Evolutionary conservation across 23 tunicate species (phyloP), one percentile per base, ranked within the genome.

Genomic region (Oikopleura vanhoeffeni): DNA sequence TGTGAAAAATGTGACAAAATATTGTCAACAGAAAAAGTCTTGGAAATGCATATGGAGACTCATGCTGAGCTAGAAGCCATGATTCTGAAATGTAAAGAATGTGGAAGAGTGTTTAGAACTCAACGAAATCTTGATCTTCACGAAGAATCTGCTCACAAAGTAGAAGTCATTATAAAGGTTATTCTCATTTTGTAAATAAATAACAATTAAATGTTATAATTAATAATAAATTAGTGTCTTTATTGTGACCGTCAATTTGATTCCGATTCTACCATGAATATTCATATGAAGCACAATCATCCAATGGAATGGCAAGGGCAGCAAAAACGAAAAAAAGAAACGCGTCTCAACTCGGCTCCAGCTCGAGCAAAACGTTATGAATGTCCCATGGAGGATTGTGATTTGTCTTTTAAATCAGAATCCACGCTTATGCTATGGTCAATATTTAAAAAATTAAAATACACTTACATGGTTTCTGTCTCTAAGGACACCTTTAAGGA

Each of bases 191-290:
- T n/a, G n/a, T n/a, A n/a, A n/a, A n/a, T n/a, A n/a, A n/a, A n/a
- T n/a, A n/a, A n/a, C n/a, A n/a, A n/a, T n/a, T n/a, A n/a, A n/a
- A n/a, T n/a, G n/a, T n/a, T n/a, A n/a, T n/a, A n/a, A n/a, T n/a
- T n/a, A n/a, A n/a, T n/a, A n/a, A n/a, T n/a, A n/a, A n/a, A n/a
- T n/a, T n/a, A 71, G 79, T 71, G 79, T 32, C 38, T 71, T 2
- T 71, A 71, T 71, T 71, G 79, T 30, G 79, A 71, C 32, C 79
- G 79, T 24, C 79, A 71, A 71, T 71, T 71, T 32, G 79, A 71
- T 30, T 71, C 79, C 4, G 79, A 71, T 24, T 18, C 79, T 24
- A 71, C 79, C 36, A 71, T 71, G 34, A 30, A 30, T 18, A 71
- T 71, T 71, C 79, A 71, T 32, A 71, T 71, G 79, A 71, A 71